Conservation (phyloP, 1,140 invertebrate species). For the Aporrectodea caliginosa region DNA sequence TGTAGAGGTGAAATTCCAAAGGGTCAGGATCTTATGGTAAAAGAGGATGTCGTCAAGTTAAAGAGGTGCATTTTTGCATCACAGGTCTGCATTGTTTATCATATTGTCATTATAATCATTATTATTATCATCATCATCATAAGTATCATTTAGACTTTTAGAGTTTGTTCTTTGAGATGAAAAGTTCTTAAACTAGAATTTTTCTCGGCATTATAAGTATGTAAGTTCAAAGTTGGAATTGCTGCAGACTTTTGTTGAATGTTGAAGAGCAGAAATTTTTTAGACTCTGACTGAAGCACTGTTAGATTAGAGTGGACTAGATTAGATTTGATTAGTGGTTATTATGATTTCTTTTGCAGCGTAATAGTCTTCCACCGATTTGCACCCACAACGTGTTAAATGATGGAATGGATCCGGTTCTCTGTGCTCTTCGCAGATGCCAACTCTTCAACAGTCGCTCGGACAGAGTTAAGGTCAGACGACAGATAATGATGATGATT, state of each 20-base stretch:
- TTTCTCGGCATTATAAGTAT: no score
- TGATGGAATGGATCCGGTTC: slow-evolving; percentile 77
- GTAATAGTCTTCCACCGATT: slow-evolving; percentile 86
- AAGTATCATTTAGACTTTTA: no score
- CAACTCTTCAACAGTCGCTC: slow-evolving; percentile 89
- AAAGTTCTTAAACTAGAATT: no score
- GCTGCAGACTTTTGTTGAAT: no score
- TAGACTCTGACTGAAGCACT: no score
- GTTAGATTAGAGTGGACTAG: no score
- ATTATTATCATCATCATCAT: no score
- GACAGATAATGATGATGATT: neutral
- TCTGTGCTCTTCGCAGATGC: slow-evolving; percentile 81
- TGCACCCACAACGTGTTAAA: slow-evolving; percentile 98
- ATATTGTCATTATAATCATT: neutral
- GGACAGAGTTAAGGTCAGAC: slow-evolving; percentile 86
- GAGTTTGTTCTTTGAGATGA: no score
- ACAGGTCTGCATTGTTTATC: slow-evolving; percentile 55
- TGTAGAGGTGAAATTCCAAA: slow-evolving; percentile 80
- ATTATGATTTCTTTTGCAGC: no score
- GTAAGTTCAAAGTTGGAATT: no score
- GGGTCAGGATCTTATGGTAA: slow-evolving; percentile 72
- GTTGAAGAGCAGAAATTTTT: no score
- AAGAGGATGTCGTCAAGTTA: slow-evolving; percentile 88
- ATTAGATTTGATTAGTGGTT: no score
- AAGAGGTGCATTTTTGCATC: slow-evolving; percentile 94